A percentile compares a stretch with the other conserved stretches of the same genome.
Conservation (phyloP, 2,113 vertebrate species). For the Chinchilla lanigera region DNA sequence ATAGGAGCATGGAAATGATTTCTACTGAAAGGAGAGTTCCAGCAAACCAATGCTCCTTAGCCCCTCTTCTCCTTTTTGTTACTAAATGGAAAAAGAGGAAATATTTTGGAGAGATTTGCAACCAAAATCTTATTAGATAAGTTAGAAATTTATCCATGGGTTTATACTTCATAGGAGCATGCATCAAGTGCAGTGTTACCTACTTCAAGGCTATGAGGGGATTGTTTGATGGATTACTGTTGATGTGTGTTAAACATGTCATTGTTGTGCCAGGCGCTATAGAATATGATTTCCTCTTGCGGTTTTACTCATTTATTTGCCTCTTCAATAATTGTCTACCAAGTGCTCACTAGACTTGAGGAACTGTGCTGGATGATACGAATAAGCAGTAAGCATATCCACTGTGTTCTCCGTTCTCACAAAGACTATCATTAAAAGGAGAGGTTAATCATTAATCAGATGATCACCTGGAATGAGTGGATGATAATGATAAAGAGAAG, state of each 20-base stretch:
- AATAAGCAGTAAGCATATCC: not conserved
- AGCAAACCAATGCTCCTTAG: not conserved
- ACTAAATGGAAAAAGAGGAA: not conserved
- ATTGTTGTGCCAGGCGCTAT: not conserved
- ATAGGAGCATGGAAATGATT: not conserved
- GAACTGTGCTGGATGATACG: not conserved
- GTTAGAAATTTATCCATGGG: not conserved
- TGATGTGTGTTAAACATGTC: slow-evolving; percentile 15
- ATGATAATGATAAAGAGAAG: not conserved
- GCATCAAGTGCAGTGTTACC: not conserved
- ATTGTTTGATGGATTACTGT: not conserved
- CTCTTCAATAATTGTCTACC: not conserved
- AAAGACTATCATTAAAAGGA: not conserved
- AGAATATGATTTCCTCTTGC: not conserved
- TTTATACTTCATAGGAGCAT: not conserved
- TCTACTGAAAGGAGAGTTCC: not conserved
- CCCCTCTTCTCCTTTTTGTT: not conserved
- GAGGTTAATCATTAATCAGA: not conserved
- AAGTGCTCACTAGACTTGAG: not conserved
- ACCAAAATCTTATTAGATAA: slow-evolving; percentile 19
- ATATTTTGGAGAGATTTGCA: not conserved
- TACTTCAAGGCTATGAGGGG: not conserved
- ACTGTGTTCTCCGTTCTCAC: not conserved
- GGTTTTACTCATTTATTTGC: not conserved
- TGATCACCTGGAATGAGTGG: not conserved